Base-by-base conservation (phyloP, 1,140 invertebrate genomes). In the Brachionus manjavacas region DNA sequence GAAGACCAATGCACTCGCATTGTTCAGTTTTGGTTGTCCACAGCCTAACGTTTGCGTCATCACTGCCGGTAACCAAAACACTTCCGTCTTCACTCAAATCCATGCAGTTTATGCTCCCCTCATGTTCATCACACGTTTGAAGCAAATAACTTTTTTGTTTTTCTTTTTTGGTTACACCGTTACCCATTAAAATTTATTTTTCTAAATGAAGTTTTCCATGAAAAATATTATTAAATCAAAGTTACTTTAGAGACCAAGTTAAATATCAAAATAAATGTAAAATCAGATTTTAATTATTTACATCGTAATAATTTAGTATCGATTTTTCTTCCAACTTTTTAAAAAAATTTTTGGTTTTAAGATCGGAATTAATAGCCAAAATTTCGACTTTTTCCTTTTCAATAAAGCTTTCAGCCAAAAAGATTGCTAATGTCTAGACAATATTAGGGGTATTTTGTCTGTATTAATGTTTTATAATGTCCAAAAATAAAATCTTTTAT, bases 51-150 rank as follows among this genome's bases (percentile, higher is more conserved):
- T 90, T 91, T 79, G 88, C 87, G 86, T 92, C 91, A 83, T 92
- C 91, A 39, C 90, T 90, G 4, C 91, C 91, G 1, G 91, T 91
- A 0, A 90, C 90, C 41, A 92, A 85, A 3, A 92, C 88, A 4
- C 90, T 91, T 8, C 89, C 88, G 85, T 92, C 91, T 76, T 91
- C 91, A 84, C 91, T 91, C 0, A 92, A 85, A 1, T 89, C 90
- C 89, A 91, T 91, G 86, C 90, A 91, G 85, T 92, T 92, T 83
- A 92, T 90, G 14, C 89, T 88, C 2, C 86, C 87, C 46, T 89
- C 87, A 86, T 91, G 91, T 25, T 91, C 90, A 11, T 74, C 86
- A 60, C 66, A 84, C n/a, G 70, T 74, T 23, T 84, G 81, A 16
- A 84, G 39, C 16, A 80, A 80, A 55, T n/a, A 64, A 35, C 43